These are phyloP conservation scores for Bugula neritina DNA, from an alignment of 2,888 invertebrate genomes.

Conservation along the genomic window DNA sequence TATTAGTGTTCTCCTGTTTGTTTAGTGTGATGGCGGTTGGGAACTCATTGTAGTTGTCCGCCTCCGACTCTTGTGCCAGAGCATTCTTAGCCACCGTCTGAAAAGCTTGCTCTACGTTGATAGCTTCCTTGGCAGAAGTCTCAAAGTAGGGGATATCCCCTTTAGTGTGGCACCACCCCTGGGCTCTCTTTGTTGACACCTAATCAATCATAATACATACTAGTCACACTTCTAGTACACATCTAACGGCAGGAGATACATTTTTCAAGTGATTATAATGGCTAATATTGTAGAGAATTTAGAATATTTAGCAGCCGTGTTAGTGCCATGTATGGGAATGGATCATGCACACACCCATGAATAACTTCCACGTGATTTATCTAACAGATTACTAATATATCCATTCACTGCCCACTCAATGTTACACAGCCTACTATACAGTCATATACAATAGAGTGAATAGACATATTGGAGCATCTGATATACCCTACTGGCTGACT, in stretches of 20 bases:
- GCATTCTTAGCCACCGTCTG: conserved; percentile 97
- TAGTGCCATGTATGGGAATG: not conserved
- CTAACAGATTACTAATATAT: no score
- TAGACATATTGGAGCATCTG: no score
- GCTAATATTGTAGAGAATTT: conserved; percentile 23
- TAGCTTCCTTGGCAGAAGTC: conserved; percentile 97
- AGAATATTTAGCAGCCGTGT: not conserved
- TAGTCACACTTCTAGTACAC: not conserved
- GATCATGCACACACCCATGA: no score
- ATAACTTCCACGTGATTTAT: no score
- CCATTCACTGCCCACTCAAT: no score
- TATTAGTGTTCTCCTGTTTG: not conserved
- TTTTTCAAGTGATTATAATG: not conserved
- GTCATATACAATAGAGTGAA: no score
- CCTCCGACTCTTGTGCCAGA: conserved; percentile 70
- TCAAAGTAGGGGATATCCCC: conserved; percentile 99
- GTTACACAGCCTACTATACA: no score
- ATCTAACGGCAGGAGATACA: no score
- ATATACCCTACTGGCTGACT: no score
- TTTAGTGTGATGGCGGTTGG: conserved; percentile 75
- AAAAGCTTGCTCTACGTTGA: conserved; percentile 98
- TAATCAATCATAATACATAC: conserved; percentile 31
- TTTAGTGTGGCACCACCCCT: conserved; percentile 98
- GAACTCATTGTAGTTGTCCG: conserved; percentile 92
- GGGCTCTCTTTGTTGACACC: conserved; percentile 60